A percentile compares a stretch with the other conserved stretches of the same genome.
phyloP scores from a whole-genome alignment of 2,888 invertebrate species.

The Acleris cristana region DNA sequence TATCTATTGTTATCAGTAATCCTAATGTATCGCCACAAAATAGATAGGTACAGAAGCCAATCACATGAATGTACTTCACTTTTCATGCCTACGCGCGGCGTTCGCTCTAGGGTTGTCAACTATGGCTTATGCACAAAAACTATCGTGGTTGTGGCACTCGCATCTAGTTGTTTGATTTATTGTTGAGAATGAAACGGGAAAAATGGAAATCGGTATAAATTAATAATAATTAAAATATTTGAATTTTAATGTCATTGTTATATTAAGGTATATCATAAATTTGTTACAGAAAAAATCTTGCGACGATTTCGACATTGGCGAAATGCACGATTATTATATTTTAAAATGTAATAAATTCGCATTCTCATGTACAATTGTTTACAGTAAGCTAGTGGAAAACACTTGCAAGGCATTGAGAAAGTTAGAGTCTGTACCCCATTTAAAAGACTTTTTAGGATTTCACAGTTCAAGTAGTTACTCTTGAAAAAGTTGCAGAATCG shows the following conservation, averaged over 20 bases:
- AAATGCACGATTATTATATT: conserved; percentile 11
- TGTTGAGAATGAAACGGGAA: neutral
- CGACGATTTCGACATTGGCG: conserved; percentile 12
- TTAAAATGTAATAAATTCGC: conserved; percentile 16
- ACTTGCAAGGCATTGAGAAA: conserved; percentile 17
- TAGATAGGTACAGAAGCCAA: too few relatives aligned
- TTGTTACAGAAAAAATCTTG: conserved; percentile 25
- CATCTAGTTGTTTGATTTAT: neutral
- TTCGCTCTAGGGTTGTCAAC: neutral
- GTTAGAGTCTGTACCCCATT: neutral
- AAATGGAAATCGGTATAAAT: conserved; percentile 5
- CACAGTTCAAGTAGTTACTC: conserved; percentile 14
- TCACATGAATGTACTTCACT: too few relatives aligned
- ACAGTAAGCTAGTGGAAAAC: conserved; percentile 25
- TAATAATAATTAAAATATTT: conserved; percentile 6
- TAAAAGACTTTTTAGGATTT: conserved; percentile 7
- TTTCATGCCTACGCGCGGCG: too few relatives aligned
- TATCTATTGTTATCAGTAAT: too few relatives aligned
- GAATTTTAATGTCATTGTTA: neutral
- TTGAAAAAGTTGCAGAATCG: conserved; percentile 21
- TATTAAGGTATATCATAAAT: too few relatives aligned
- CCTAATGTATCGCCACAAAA: too few relatives aligned
- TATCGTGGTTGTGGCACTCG: neutral
- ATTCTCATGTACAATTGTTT: conserved; percentile 19
- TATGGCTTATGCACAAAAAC: neutral